phyloP scores from a whole-genome alignment of 1,140 invertebrate genomes.

The Pachyrhynchus sulphureomaculatus region DNA sequence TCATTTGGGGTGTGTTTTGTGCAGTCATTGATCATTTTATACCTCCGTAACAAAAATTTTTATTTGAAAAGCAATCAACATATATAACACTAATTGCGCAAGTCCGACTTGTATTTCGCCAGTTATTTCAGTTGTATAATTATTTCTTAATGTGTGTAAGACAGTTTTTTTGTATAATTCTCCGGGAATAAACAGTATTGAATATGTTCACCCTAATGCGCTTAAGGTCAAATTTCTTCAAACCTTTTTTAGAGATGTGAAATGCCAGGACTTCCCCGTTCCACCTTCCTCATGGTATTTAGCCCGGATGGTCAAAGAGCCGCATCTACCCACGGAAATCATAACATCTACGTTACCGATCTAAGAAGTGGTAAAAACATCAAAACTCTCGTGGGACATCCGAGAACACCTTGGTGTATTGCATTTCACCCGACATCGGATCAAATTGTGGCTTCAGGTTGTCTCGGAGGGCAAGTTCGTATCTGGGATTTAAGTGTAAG shows the following conservation, averaged over 20 bases:
- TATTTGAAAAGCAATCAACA: too few species aligned
- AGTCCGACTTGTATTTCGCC: too few species aligned
- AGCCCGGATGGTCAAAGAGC: constrained; percentile 83
- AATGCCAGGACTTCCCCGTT: constrained; percentile 70
- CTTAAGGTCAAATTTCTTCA: too few species aligned
- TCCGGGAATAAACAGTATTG: too few species aligned
- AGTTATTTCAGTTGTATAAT: too few species aligned
- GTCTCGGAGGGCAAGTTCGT: constrained; percentile 84
- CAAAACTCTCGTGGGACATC: constrained; percentile 77
- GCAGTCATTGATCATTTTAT: too few species aligned
- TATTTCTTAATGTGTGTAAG: too few species aligned
- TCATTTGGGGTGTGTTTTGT: too few species aligned
- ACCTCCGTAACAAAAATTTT: too few species aligned
- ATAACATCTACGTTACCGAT: constrained; percentile 87
- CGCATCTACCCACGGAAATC: constrained; percentile 89
- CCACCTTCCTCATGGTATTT: constrained; percentile 83
- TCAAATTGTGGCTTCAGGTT: constrained; percentile 84
- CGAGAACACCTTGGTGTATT: constrained; percentile 89
- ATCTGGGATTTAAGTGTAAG: constrained; percentile 89
- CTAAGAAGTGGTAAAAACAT: constrained; percentile 78
- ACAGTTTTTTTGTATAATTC: too few species aligned
- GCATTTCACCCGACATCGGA: constrained; percentile 85
- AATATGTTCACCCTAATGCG: too few species aligned
- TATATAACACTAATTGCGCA: too few species aligned
- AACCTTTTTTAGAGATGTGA: constrained; percentile 64